phyloP scores from a whole-genome alignment of 2,113 vertebrate genomes.

The Sisor rabdophorus region DNA sequence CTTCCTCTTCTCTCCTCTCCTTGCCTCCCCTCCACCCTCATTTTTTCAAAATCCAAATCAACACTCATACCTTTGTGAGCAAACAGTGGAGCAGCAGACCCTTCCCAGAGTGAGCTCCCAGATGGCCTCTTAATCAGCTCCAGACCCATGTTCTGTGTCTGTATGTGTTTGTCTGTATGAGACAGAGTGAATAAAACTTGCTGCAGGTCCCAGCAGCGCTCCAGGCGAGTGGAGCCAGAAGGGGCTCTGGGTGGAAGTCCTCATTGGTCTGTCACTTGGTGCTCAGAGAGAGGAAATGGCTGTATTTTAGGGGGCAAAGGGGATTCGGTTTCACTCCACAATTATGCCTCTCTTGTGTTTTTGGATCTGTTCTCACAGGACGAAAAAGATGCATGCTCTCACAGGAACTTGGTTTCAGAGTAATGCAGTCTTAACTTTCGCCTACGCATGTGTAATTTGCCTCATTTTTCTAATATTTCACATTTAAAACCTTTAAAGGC shows the following conservation, averaged over 20 bases:
- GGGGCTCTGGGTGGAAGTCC: constrained; percentile 58
- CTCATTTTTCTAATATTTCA: constrained; percentile 50
- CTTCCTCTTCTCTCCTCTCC: background rate
- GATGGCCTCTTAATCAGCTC: constrained; percentile 73
- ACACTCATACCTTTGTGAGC: constrained; percentile 66
- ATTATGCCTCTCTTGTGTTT: constrained; percentile 69
- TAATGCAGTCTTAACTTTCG: constrained; percentile 51
- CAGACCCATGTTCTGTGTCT: constrained; percentile 64
- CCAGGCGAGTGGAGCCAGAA: constrained; percentile 56
- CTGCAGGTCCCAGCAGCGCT: constrained; percentile 63
- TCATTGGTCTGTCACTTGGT: constrained; percentile 72
- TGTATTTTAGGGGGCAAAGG: constrained; percentile 62
- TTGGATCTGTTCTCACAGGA: constrained; percentile 62
- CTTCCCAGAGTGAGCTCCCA: constrained; percentile 69
- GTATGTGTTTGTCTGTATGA: constrained; percentile 31
- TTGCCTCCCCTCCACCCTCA: constrained; percentile 1
- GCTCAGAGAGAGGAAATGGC: constrained; percentile 68
- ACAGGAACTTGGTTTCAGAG: constrained; percentile 51
- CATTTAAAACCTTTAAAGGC: constrained; percentile 52
- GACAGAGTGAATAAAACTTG: constrained; percentile 42
- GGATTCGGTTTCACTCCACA: constrained; percentile 71
- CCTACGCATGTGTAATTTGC: constrained; percentile 36
- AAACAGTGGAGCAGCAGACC: constrained; percentile 54
- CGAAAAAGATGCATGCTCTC: constrained; percentile 6
- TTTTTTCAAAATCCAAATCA: constrained; percentile 58